Conservation (phyloP, 1,140 invertebrate genomes). For the Odontomachus brunneus region DNA sequence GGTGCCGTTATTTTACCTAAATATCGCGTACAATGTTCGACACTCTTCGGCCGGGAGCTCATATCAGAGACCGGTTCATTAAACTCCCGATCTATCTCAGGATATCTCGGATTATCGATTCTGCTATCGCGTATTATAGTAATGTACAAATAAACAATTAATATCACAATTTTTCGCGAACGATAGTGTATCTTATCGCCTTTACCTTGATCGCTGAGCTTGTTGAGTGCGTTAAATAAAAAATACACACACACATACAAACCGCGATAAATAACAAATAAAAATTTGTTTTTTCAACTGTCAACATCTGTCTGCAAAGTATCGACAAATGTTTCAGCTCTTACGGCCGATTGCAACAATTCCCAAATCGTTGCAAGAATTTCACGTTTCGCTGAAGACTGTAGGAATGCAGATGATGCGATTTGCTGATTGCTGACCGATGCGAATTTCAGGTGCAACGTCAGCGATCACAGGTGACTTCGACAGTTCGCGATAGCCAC, state of each 20-base stretch:
- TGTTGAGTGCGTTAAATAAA: no score
- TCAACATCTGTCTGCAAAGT: no score
- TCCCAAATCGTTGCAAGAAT: constrained; percentile 24
- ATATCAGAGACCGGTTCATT: neutral
- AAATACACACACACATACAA: no score
- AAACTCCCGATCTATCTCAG: neutral
- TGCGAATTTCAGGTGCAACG: constrained; percentile 43
- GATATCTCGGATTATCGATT: neutral
- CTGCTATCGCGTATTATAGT: neutral
- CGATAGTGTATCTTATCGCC: constrained; percentile 4
- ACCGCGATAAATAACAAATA: no score
- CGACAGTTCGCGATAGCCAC: constrained; percentile 55
- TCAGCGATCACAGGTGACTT: constrained; percentile 32
- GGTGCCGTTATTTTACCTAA: constrained; percentile 67
- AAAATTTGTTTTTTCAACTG: no score
- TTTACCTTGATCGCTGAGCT: neutral
- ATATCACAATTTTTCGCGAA: neutral
- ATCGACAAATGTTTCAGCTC: no score
- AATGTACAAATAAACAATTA: neutral
- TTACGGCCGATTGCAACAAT: neutral
- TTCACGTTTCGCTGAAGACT: neutral
- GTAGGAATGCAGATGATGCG: constrained; percentile 60
- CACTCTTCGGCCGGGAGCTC: neutral
- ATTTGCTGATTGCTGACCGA: constrained; percentile 41
- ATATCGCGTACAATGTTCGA: constrained; percentile 35